Base-by-base conservation (phyloP, 1,140 invertebrate genomes). In the Drosophila micromelanica region DNA sequence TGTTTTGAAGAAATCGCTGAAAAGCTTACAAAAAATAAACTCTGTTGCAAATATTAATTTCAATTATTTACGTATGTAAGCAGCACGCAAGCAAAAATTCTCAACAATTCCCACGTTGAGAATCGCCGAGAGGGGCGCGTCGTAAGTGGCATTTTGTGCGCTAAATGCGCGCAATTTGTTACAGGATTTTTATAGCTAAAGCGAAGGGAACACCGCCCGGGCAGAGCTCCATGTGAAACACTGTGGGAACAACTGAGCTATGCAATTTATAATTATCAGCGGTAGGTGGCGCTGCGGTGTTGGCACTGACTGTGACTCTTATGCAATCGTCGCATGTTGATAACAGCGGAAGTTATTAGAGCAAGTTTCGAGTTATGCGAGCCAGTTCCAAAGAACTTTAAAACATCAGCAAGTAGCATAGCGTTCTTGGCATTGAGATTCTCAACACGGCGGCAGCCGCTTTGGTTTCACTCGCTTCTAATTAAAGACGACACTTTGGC, bases 401-500 rank as follows among this genome's bases (percentile, higher is more conserved):
- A 62, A 78, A 56, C 62, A 35, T 1, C 32, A 35, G 32, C 32
- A 35, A 35, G 45, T 52, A 40, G 42, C 70, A 49, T 46, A 42
- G 42, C 38, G 35, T 57, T 60, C 64, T 27, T 67, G 65, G 49
- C 65, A 73, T 62, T 73, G 71, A 73, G 48, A 67, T 69, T 68
- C 32, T 20, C 64, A 42, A 35, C 17, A 7, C 59, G 51, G n/a
- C 56, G 45, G 71, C 70, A 40, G 45, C 54, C 51, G 71, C 70
- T 86, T 70, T 76, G 69, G 57, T 77, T 73, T 73, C 57, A 70
- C 64, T 84, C 67, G 70, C 71, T 74, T 86, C 76, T 79, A 89
- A 87, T 87, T 87, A 82, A 89, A 87, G 84, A 82, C 82, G 82
- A 89, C 82, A 89, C 82, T 89, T 87, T 89, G 82, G 78, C 82